phyloP scores from a whole-genome alignment of 2,113 vertebrate genomes.

The Myotis brandtii region DNA sequence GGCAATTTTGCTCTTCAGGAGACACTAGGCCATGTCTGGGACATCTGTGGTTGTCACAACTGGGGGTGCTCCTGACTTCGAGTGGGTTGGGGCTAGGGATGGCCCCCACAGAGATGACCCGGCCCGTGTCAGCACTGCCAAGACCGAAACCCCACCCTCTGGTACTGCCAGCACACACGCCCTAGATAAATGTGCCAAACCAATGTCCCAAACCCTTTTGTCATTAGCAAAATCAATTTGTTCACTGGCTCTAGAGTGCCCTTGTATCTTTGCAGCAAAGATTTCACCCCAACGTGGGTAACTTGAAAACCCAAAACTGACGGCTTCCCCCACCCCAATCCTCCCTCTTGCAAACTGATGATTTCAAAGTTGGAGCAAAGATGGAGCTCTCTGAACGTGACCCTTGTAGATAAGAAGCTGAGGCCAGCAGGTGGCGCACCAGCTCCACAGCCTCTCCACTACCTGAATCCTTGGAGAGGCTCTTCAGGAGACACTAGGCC shows the following conservation, averaged over 20 bases:
- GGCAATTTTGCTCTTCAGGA: not conserved
- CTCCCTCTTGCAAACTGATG: not conserved
- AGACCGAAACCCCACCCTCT: not conserved
- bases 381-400: not conserved
- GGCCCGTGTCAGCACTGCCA: not conserved
- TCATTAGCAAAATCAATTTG: not conserved
- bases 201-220: not conserved
- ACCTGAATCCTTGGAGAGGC: not conserved
- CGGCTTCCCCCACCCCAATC: too few relatives aligned
- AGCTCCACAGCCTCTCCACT: not conserved
- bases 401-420: accelerated
- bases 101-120: not conserved
- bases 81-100: not conserved
- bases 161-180: not conserved
- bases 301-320: not conserved
- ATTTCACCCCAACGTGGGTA: not conserved
- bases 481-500: too few relatives aligned
- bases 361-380: not conserved
- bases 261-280: not conserved
- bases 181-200: not conserved
- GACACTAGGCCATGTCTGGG: not conserved
- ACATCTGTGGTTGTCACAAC: not conserved
- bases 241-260: not conserved
- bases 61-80: not conserved
- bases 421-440: constrained; percentile 23